phyloP scores from a whole-genome alignment of 2,113 vertebrate species.

The Otis tarda region DNA sequence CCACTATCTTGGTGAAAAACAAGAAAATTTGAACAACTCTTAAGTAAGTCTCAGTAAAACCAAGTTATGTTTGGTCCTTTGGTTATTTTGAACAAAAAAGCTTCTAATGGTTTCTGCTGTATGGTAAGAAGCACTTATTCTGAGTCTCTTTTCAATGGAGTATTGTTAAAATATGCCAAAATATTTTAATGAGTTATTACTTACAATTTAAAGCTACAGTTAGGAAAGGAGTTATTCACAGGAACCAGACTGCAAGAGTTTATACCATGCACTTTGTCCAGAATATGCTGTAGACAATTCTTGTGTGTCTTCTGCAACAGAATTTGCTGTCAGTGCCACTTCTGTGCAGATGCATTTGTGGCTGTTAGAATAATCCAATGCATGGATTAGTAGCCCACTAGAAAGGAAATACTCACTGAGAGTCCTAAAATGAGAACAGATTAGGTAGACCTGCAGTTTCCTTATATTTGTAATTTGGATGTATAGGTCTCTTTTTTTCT shows the following conservation, averaged over 20 bases:
- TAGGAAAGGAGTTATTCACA: not conserved
- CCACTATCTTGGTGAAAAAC: not conserved
- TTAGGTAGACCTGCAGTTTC: not conserved
- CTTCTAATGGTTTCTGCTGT: not conserved
- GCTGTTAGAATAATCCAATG: not conserved
- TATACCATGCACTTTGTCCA: not conserved
- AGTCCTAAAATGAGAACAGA: not conserved
- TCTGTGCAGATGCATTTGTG: rapidly evolving
- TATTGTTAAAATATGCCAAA: not conserved
- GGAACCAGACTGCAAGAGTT: not conserved
- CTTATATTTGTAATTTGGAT: not conserved
- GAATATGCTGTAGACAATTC: not conserved
- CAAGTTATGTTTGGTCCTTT: not conserved
- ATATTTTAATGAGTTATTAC: not conserved
- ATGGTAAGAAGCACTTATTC: not conserved
- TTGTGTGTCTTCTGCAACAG: not conserved
- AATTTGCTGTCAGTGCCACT: not conserved
- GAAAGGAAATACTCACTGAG: not conserved
- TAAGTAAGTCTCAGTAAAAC: not conserved
- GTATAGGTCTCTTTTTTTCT: not conserved
- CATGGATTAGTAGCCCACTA: not conserved
- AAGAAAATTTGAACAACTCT: not conserved
- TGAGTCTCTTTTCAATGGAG: not conserved
- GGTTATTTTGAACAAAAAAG: not conserved
- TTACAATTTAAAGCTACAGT: not conserved